These are phyloP conservation scores for Ia io DNA, from an alignment of 2,113 vertebrate species.

Conservation along the genomic window DNA sequence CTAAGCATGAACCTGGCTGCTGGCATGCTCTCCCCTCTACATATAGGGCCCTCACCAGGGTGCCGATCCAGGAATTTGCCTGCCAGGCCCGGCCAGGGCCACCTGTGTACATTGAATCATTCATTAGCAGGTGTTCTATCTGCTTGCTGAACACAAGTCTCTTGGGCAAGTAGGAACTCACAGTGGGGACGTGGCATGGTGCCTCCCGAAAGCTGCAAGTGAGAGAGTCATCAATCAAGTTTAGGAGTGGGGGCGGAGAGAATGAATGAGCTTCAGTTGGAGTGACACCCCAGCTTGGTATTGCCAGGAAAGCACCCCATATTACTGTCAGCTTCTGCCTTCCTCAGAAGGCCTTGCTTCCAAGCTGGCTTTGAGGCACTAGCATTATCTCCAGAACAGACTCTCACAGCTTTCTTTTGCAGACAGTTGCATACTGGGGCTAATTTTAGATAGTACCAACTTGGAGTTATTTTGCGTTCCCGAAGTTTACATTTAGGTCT, in stretches of 20 bases:
- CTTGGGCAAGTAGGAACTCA: neutral
- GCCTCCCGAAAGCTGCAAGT: neutral
- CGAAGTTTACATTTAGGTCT: slow-evolving; percentile 58
- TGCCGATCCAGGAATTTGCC: neutral
- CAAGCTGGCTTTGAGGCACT: neutral
- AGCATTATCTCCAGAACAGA: slow-evolving; percentile 12
- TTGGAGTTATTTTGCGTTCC: slow-evolving; percentile 31
- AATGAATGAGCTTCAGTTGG: neutral
- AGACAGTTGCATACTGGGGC: slow-evolving; percentile 37
- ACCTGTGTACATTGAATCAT: slow-evolving; percentile 49
- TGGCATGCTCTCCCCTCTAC: neutral
- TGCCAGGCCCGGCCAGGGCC: neutral
- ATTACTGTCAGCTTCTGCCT: neutral
- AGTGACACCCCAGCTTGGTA: neutral
- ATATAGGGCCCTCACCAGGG: neutral
- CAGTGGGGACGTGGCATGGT: neutral
- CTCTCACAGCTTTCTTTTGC: neutral
- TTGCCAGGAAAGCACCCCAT: neutral
- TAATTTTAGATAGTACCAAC: slow-evolving; percentile 61
- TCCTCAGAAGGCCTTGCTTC: neutral
- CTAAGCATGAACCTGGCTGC: neutral
- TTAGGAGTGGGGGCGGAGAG: neutral
- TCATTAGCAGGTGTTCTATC: slow-evolving; percentile 61
- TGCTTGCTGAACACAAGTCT: slow-evolving; percentile 22
- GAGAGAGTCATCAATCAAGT: neutral